Base-by-base conservation (phyloP, 2,797 vertebrate genomes). In the Diceros bicornis region DNA sequence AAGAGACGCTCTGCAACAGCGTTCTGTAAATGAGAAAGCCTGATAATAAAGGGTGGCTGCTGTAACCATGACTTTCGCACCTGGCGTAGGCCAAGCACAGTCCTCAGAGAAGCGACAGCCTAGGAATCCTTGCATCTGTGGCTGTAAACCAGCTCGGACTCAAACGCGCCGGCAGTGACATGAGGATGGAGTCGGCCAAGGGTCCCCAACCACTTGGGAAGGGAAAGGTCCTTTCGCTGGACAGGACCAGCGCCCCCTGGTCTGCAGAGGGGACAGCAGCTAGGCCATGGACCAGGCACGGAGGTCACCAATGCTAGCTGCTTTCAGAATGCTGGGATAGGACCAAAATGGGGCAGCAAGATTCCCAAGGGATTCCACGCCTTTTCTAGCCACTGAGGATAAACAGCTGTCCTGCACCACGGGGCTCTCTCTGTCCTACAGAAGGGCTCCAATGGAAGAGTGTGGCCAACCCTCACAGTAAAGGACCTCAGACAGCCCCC, bases 391-490 rank as follows among this genome's bases (percentile, higher is more conserved):
- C 25, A 44, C 3, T 2, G 41, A 34, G 4, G n/a, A 6, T 6
- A 23, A 50, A 52, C 29, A 7, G 21, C 72, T 3, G 6, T 4
- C 81, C n/a, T 20, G 18, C 32, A 29, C 8, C 21, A 1, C 20
- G 64, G 50, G 62, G 21, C n/a, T 37, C 44, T 1, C n/a, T n/a
- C 66, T 29, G 14, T 10, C 32, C 57, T 12, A 8, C 17, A 41
- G 7, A 66, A 20, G 52, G 8, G 34, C 64, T 37, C 41, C 21
- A 27, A 16, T 2, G 0, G 16, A 11, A 62, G 47, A 14, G 4
- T 0, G 1, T 0, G 2, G 6, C 27, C 18, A 2, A 52, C 59
- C 18, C n/a, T 37, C n/a, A 27, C 17, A 4, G n/a, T 7, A 20
- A 50, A 69, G 62, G 23, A 17, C 52, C 20, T 9, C 37, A 6